These are phyloP conservation scores for Teleopsis dalmanni DNA, from an alignment of 1,140 invertebrate genomes.

Conservation along the genomic window DNA sequence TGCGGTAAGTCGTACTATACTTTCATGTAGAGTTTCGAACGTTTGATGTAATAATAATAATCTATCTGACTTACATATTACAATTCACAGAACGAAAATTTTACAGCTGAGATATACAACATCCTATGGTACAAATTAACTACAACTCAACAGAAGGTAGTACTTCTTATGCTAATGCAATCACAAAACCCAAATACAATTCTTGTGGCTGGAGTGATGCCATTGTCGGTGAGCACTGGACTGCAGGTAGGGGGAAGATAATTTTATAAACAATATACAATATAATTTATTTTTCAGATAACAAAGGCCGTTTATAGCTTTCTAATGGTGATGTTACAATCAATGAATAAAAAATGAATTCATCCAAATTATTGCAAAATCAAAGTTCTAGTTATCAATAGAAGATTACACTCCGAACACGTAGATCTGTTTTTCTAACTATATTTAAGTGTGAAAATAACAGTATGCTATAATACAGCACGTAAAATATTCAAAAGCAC, in stretches of 20 bases:
- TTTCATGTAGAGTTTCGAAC: neutral
- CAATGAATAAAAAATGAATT: neutral
- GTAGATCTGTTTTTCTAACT: no score
- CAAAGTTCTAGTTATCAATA: no score
- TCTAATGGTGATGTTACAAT: slow-evolving; percentile 7
- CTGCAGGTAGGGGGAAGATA: neutral
- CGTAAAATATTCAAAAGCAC: no score
- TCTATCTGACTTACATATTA: neutral
- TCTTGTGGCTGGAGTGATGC: neutral
- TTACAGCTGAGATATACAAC: slow-evolving; percentile 3
- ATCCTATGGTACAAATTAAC: slow-evolving; percentile 6
- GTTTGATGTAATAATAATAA: neutral
- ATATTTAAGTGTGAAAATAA: no score
- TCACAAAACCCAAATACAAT: slow-evolving; percentile 5
- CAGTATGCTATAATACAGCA: no score
- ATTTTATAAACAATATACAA: neutral
- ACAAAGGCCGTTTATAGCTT: slow-evolving; percentile 6
- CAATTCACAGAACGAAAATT: slow-evolving; percentile 9
- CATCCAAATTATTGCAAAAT: neutral
- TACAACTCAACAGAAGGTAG: neutral
- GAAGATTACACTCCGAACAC: no score
- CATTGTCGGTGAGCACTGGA: slow-evolving; percentile 7
- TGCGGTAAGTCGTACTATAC: neutral
- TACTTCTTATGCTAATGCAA: slow-evolving; percentile 7
- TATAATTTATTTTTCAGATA: neutral